A percentile compares a stretch with the other conserved stretches of the same genome.
Conservation (phyloP, 53 echinoderm and acorn worm genomes). For the Temnopleurus reevesii region DNA sequence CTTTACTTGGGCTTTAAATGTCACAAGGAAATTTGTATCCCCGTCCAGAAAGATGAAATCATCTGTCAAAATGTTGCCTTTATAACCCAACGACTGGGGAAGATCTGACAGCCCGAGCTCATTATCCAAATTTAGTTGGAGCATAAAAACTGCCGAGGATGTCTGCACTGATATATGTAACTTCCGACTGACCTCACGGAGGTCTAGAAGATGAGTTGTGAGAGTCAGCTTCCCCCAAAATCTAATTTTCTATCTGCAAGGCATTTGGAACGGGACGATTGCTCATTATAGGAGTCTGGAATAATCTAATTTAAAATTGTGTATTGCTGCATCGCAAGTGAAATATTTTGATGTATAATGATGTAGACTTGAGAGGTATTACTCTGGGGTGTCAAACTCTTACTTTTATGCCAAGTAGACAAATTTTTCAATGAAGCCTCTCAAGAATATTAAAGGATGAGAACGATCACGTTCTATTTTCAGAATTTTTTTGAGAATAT, state of each 20-base stretch:
- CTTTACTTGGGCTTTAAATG: no score
- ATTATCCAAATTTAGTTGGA: not conserved
- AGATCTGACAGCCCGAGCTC: not conserved
- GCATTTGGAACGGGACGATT: not conserved
- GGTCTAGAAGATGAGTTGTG: not conserved
- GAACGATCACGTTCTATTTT: not conserved
- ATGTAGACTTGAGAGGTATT: not conserved
- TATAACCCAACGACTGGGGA: not conserved
- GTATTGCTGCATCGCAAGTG: not conserved
- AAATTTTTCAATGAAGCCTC: not conserved
- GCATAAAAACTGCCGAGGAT: not conserved
- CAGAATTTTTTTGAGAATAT: no score
- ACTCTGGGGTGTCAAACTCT: not conserved
- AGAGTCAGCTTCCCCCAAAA: not conserved
- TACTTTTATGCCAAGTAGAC: constrained; percentile 9
- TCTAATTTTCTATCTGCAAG: constrained; percentile 6
- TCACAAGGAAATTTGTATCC: not conserved
- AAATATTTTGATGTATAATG: not conserved
- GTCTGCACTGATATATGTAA: not conserved
- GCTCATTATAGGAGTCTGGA: not conserved
- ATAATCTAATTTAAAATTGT: not conserved
- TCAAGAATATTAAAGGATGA: not conserved
- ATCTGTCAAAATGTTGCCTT: not conserved
- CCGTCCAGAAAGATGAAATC: not conserved
- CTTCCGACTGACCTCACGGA: not conserved